Evolutionary conservation across 2,888 invertebrate genomes (phyloP).

Genomic region (Caenorhabditis sp.): DNA sequence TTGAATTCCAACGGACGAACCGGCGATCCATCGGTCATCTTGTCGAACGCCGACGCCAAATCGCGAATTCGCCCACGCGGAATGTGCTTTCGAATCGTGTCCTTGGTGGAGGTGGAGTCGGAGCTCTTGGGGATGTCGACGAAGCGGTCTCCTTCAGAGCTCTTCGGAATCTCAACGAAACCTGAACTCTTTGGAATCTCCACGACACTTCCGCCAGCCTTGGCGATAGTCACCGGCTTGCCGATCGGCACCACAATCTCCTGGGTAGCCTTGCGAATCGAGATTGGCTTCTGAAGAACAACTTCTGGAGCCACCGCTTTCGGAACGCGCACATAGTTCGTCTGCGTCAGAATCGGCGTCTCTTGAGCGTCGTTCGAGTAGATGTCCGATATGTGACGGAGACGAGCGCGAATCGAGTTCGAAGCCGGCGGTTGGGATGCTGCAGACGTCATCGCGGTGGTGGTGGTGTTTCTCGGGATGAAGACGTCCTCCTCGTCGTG

Average conservation of each 20-base stretch:
- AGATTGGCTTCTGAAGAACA: no score
- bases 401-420: slow-evolving; percentile 39
- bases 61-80: slow-evolving; percentile 60
- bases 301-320: neutral
- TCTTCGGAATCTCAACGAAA: neutral
- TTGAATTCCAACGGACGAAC: slow-evolving; percentile 19
- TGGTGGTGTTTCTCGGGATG: neutral
- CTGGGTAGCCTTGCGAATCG: neutral
- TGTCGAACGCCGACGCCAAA: slow-evolving; percentile 51
- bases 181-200: slow-evolving; percentile 9
- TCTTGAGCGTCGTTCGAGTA: neutral
- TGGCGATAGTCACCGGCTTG: neutral
- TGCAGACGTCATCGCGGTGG: neutral
- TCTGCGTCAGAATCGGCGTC: slow-evolving; percentile 7
- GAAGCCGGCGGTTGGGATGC: neutral
- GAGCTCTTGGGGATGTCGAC: neutral
- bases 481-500: neutral
- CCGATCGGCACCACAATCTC: neutral
- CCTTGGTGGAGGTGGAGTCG: neutral
- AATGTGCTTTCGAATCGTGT: slow-evolving; percentile 52
- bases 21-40: neutral
- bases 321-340: neutral
- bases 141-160: neutral
- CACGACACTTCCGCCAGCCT: neutral
- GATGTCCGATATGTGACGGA: slow-evolving; percentile 36